Percentiles rank a stretch among this genome's conserved stretches.
Conservation (phyloP, 2,113 vertebrate species). For the Piprites chloris region DNA sequence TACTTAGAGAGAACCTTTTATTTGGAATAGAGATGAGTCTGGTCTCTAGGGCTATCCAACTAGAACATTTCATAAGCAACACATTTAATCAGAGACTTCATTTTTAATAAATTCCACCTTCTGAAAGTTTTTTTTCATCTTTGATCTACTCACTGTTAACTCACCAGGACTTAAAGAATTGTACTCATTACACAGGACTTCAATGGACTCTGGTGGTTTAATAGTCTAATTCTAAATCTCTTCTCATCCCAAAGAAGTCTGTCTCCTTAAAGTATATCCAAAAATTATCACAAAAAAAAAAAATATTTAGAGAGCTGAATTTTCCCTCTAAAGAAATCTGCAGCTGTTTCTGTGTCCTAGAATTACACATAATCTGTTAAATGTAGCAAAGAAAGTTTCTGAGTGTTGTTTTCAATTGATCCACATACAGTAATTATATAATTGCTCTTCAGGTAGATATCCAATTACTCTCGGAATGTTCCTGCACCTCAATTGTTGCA, state of each 20-base stretch:
- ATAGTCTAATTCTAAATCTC: slow-evolving; percentile 1
- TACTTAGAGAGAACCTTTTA: background rate
- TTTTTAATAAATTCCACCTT: slow-evolving; percentile 51
- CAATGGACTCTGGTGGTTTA: background rate
- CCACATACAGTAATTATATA: background rate
- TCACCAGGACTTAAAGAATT: slow-evolving; percentile 12
- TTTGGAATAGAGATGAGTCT: background rate
- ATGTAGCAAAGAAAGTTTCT: background rate
- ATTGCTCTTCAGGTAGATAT: background rate
- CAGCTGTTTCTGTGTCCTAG: background rate
- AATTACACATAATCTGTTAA: background rate
- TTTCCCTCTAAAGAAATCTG: background rate
- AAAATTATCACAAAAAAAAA: background rate
- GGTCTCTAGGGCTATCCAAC: slow-evolving; percentile 3
- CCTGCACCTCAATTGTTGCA: background rate
- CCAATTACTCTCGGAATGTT: background rate
- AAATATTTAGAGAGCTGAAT: background rate
- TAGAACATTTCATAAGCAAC: slow-evolving; percentile 14
- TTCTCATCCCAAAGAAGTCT: background rate
- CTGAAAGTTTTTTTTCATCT: background rate
- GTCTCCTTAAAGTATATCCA: background rate
- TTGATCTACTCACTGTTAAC: slow-evolving; percentile 36
- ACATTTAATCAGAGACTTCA: slow-evolving; percentile 20
- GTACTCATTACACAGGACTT: slow-evolving; percentile 24
- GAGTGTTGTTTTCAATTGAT: background rate